Percentiles rank a stretch among this genome's conserved stretches.
Conservation (phyloP, 2,113 vertebrate species). For the Carassius gibelio region DNA sequence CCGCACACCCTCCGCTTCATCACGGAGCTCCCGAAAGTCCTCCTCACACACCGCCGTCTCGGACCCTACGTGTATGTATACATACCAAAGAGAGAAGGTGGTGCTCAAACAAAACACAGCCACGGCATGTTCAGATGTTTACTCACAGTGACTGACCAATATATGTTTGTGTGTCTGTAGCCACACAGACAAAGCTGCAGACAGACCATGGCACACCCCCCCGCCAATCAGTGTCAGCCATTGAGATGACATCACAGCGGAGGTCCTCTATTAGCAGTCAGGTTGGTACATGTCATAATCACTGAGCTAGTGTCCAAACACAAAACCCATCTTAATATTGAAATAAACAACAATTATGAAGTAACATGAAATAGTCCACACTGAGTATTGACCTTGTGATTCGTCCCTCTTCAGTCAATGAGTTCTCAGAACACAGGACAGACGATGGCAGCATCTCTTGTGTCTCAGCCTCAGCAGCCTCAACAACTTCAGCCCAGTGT, state of each 20-base stretch:
- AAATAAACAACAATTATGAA: too few relatives aligned
- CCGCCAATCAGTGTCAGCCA: slow-evolving; percentile 79
- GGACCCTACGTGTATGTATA: slow-evolving; percentile 87
- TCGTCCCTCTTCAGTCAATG: slow-evolving; percentile 66
- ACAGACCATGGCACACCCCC: slow-evolving; percentile 84
- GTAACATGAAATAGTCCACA: neutral
- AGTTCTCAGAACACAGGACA: slow-evolving; percentile 76
- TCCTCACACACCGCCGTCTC: slow-evolving; percentile 88
- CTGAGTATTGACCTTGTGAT: slow-evolving; percentile 30
- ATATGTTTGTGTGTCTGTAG: slow-evolving; percentile 66
- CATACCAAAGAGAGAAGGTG: neutral
- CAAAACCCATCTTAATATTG: too few relatives aligned
- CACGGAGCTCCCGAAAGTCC: slow-evolving; percentile 91
- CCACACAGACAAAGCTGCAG: slow-evolving; percentile 88
- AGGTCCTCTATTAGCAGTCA: slow-evolving; percentile 90
- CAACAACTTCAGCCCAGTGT: slow-evolving; percentile 80
- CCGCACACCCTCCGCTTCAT: slow-evolving; percentile 89
- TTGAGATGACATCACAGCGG: slow-evolving; percentile 84
- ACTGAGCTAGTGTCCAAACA: neutral
- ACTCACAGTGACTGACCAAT: neutral
- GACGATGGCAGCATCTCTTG: slow-evolving; percentile 66
- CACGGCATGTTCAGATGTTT: neutral
- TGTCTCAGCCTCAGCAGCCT: slow-evolving; percentile 67
- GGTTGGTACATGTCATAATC: slow-evolving; percentile 70
- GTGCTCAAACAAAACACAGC: neutral